A percentile compares a stretch with the other conserved stretches of the same genome.
Evolutionary conservation across 2,113 vertebrate species (phyloP).

Genomic region (Macrotus californicus): DNA sequence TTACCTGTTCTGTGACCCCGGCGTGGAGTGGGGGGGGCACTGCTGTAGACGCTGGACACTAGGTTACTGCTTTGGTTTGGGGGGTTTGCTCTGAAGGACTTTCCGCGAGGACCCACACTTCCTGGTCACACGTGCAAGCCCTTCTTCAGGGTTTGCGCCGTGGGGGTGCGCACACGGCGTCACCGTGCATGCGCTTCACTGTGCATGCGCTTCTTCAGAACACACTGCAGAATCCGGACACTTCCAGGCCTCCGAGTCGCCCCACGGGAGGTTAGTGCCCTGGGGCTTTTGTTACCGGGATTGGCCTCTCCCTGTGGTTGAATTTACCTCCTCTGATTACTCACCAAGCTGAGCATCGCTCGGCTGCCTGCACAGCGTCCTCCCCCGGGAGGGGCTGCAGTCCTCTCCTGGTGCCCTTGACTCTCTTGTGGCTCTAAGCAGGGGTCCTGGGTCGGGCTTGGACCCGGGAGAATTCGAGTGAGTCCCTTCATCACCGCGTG

Average conservation of each 20-base stretch:
- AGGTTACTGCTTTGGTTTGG: background rate
- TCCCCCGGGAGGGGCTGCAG: background rate
- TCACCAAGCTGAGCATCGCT: background rate
- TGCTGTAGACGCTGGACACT: background rate
- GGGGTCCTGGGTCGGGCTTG: background rate
- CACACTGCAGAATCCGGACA: background rate
- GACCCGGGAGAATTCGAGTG: background rate
- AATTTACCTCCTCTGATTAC: background rate
- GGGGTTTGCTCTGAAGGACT: background rate
- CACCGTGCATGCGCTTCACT: no score
- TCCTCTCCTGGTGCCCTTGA: background rate
- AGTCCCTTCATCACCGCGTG: no score
- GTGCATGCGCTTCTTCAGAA: no score
- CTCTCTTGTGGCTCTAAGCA: background rate
- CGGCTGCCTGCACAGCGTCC: background rate
- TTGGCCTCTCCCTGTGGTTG: background rate
- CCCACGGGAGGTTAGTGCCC: background rate
- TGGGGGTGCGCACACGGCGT: no score
- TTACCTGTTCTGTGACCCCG: background rate
- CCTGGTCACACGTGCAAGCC: background rate
- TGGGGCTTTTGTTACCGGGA: background rate
- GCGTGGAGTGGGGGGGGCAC: background rate
- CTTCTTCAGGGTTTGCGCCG: background rate
- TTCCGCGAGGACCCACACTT: background rate
- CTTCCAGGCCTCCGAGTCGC: background rate